phyloP scores from a whole-genome alignment of 2,113 vertebrate species.

The Heptranchias perlo region DNA sequence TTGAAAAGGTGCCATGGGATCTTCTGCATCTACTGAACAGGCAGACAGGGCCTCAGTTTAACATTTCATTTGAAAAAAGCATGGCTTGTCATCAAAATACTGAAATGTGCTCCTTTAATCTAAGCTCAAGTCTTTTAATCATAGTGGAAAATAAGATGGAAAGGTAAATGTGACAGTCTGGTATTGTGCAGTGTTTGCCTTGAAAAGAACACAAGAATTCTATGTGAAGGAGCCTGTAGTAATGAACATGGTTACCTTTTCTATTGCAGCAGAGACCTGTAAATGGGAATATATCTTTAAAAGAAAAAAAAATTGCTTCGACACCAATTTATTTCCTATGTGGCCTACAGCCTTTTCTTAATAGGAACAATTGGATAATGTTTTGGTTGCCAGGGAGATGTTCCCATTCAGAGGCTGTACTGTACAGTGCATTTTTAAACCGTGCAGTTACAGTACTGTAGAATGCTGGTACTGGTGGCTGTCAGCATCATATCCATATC shows the following conservation, averaged over 20 bases:
- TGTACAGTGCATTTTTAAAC: constrained; percentile 23
- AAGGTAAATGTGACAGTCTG: neutral
- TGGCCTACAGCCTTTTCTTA: neutral
- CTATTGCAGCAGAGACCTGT: too few relatives aligned
- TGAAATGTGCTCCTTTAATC: neutral
- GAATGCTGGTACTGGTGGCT: neutral
- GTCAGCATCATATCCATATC: too few relatives aligned
- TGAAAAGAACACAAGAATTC: neutral
- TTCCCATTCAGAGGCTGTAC: neutral
- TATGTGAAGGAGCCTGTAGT: neutral
- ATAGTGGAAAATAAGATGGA: neutral
- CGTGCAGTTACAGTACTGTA: neutral
- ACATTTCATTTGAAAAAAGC: neutral
- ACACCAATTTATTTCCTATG: constrained; percentile 6
- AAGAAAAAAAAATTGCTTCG: neutral
- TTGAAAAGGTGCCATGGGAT: neutral
- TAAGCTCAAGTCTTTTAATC: neutral
- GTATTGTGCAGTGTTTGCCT: neutral
- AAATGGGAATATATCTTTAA: neutral
- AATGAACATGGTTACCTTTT: neutral
- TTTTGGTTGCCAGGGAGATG: constrained; percentile 29
- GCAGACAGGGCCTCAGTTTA: neutral
- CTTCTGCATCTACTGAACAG: neutral
- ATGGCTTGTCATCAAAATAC: neutral
- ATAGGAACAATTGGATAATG: neutral